phyloP scores from a whole-genome alignment of 1,140 invertebrate genomes.

The Drosophila melanogaster region Release_6_plus_ISO1_MT NC_004354.4:482501-483000 shows the following conservation, averaged over 20 bases:
- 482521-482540: constrained; percentile 30
- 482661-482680: too few species aligned
- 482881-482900: constrained; percentile 81
- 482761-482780: constrained; percentile 24
- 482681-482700: too few species aligned
- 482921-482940: constrained; percentile 77
- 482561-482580: constrained; percentile 62
- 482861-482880: not conserved
- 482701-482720: too few species aligned
- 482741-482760: constrained; percentile 1
- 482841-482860: not conserved
- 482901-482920: constrained; percentile 81
- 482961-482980: constrained; percentile 77
- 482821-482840: not conserved
- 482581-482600: not conserved
- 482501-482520: constrained; percentile 28
- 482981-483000: constrained; percentile 82
- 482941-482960: constrained; percentile 72
- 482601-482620: not conserved
- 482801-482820: constrained; percentile 18
- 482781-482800: not conserved
- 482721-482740: not conserved
- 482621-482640: not conserved
- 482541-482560: constrained; percentile 55
- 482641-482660: too few species aligned